phyloP scores from a whole-genome alignment of 2,888 invertebrate genomes.

The Protodeltote pygarga region DNA sequence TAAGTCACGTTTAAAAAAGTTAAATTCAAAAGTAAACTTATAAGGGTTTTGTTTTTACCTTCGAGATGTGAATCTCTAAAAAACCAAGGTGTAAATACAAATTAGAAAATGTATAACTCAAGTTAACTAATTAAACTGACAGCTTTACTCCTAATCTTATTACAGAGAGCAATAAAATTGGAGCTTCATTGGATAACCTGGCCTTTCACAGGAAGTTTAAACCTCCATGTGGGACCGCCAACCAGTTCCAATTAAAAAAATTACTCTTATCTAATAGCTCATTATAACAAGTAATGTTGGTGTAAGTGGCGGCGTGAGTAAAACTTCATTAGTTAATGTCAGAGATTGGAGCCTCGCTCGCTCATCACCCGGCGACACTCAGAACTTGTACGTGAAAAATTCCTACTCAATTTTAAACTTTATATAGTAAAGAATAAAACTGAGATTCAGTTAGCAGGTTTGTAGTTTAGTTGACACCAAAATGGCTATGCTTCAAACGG shows the following conservation, averaged over 20 bases:
- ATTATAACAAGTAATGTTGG: slow-evolving; percentile 72
- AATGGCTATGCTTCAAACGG: slow-evolving; percentile 42
- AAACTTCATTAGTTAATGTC: slow-evolving; percentile 78
- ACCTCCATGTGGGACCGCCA: slow-evolving; percentile 32
- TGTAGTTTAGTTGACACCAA: slow-evolving; percentile 28
- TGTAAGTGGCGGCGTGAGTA: slow-evolving; percentile 73
- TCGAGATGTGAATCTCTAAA: no score
- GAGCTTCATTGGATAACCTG: slow-evolving; percentile 21
- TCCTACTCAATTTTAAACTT: slow-evolving; percentile 40
- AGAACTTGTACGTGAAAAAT: slow-evolving; percentile 50
- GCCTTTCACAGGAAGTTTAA: slow-evolving; percentile 16
- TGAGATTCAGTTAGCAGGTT: neutral
- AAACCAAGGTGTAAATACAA: neutral
- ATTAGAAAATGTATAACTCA: slow-evolving; percentile 3
- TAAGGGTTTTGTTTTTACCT: no score
- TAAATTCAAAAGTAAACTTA: no score
- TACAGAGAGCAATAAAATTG: slow-evolving; percentile 31
- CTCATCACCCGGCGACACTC: slow-evolving; percentile 63
- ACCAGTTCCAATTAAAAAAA: slow-evolving; percentile 71
- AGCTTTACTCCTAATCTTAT: slow-evolving; percentile 16
- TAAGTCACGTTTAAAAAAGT: no score
- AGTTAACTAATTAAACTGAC: slow-evolving; percentile 4
- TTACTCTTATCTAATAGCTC: slow-evolving; percentile 75
- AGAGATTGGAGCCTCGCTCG: slow-evolving; percentile 65
- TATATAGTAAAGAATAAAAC: slow-evolving; percentile 13